phyloP scores from a whole-genome alignment of 2,888 invertebrate species.

The Synanthedon andrenaeformis region DNA sequence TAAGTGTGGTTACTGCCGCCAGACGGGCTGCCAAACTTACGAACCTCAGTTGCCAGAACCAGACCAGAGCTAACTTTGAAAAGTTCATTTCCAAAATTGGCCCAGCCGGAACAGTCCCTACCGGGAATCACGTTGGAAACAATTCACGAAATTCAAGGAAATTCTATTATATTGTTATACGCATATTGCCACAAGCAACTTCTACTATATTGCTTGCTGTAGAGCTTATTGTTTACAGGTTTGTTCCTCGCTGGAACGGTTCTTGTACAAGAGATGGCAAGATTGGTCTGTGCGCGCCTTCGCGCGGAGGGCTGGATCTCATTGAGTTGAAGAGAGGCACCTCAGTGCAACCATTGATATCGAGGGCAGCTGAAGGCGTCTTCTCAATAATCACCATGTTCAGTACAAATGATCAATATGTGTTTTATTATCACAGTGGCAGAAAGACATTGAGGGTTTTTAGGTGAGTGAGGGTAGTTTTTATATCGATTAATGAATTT shows the following conservation, averaged over 20 bases:
- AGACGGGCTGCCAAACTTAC: too few species aligned
- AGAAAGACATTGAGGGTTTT: slow-evolving; percentile 94
- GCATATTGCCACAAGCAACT: neutral
- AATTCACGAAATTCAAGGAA: neutral
- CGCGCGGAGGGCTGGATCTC: slow-evolving; percentile 93
- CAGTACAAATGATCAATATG: slow-evolving; percentile 93
- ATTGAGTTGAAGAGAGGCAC: slow-evolving; percentile 91
- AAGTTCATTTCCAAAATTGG: too few species aligned
- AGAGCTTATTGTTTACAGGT: too few species aligned
- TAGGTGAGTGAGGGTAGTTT: slow-evolving; percentile 62
- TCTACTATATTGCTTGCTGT: neutral
- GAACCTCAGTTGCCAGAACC: too few species aligned
- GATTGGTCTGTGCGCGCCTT: slow-evolving; percentile 91
- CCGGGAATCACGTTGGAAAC: neutral
- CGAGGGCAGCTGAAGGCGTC: slow-evolving; percentile 95
- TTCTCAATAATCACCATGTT: slow-evolving; percentile 96
- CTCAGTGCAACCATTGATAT: slow-evolving; percentile 90
- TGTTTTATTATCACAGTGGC: slow-evolving; percentile 96
- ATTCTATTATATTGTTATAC: neutral
- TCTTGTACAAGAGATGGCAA: slow-evolving; percentile 88
- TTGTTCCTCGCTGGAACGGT: slow-evolving; percentile 93
- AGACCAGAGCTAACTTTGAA: too few species aligned
- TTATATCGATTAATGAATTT: too few species aligned
- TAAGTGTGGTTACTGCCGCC: too few species aligned
- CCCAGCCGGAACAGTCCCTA: too few species aligned